phyloP scores from a whole-genome alignment of 1,140 invertebrate genomes.

The Eriosoma lanigerum region DNA sequence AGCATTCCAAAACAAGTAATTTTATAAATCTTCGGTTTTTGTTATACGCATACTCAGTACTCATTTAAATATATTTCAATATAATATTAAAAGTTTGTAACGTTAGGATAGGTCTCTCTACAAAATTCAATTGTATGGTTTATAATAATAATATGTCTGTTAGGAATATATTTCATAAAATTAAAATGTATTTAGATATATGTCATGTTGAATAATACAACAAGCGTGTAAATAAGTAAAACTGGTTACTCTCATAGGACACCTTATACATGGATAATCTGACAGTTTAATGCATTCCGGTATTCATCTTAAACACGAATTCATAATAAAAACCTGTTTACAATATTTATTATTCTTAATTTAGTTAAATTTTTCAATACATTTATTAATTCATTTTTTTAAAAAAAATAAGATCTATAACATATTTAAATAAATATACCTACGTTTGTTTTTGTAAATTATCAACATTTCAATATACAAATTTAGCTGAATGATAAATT shows the following conservation, averaged over 20 bases:
- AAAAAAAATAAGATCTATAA: too few species aligned
- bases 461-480: too few species aligned
- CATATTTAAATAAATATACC: too few species aligned
- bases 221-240: not conserved
- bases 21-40: too few species aligned
- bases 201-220: not conserved
- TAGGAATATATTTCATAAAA: not conserved
- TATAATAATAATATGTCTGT: not conserved
- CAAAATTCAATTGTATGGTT: too few species aligned
- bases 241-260: conserved; percentile 26
- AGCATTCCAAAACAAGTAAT: too few species aligned
- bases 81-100: too few species aligned
- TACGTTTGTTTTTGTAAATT: too few species aligned
- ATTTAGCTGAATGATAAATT: too few species aligned
- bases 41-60: too few species aligned
- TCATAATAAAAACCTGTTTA: not conserved
- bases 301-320: not conserved
- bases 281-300: not conserved
- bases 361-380: not conserved
- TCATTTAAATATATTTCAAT: too few species aligned
- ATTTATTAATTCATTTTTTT: not conserved
- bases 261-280: not conserved
- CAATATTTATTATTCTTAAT: not conserved
- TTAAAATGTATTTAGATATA: not conserved
- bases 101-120: too few species aligned